These are phyloP conservation scores for Tridacna crocea DNA, from an alignment of 2,888 invertebrate genomes.

Conservation along the genomic window DNA sequence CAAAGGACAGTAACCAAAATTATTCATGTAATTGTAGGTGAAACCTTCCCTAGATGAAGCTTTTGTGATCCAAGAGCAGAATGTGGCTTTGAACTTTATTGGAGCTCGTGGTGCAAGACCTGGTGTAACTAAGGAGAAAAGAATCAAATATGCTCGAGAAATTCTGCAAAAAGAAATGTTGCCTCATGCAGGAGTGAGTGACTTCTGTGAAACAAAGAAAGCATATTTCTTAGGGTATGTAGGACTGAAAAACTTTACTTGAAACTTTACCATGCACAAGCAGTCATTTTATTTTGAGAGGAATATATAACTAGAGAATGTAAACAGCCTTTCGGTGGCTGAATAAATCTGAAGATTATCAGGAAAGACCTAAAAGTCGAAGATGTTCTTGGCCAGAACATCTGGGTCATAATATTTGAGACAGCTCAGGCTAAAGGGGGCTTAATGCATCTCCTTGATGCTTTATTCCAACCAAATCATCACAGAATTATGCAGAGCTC, in stretches of 20 bases:
- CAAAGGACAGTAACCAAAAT: too few species aligned
- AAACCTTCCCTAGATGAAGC: slow-evolving; percentile 99
- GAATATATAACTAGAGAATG: too few species aligned
- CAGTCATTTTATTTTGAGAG: background rate
- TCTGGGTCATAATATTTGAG: too few species aligned
- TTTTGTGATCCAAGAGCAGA: slow-evolving; percentile 99
- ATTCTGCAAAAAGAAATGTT: slow-evolving; percentile 99
- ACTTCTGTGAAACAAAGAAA: slow-evolving; percentile 99
- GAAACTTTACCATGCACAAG: background rate
- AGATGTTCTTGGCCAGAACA: too few species aligned
- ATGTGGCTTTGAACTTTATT: slow-evolving; percentile 99
- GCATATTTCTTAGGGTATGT: slow-evolving; percentile 95
- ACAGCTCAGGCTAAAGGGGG: too few species aligned
- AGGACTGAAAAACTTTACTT: background rate
- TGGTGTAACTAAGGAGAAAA: slow-evolving; percentile 99
- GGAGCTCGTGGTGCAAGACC: slow-evolving; percentile 98
- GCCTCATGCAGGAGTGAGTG: slow-evolving; percentile 99
- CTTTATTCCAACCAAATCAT: too few species aligned
- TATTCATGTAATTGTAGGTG: slow-evolving; percentile 85
- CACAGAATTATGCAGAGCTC: too few species aligned
- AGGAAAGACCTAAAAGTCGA: too few species aligned
- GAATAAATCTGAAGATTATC: too few species aligned
- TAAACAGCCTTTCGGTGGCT: too few species aligned
- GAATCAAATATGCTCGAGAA: slow-evolving; percentile 99
- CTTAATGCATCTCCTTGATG: too few species aligned